A percentile compares a stretch with the other conserved stretches of the same genome.
Conservation (phyloP, 2,797 vertebrate genomes). For the Channallabes apus region DNA sequence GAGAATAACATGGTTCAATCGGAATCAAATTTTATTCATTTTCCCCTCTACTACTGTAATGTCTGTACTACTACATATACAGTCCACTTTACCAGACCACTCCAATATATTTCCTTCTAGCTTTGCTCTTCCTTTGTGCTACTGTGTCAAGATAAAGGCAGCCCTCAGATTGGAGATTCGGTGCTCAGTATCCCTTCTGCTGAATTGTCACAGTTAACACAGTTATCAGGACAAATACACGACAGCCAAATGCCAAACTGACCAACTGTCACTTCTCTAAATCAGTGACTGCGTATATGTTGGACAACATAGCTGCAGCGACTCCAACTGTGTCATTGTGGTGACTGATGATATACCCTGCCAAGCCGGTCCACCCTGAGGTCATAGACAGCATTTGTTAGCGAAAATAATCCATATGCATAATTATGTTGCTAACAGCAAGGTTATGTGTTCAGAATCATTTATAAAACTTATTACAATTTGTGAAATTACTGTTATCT, state of each 20-base stretch:
- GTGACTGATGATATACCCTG: neutral
- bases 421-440: neutral
- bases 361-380: neutral
- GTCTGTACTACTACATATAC: neutral
- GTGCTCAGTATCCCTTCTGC: slow-evolving; percentile 1
- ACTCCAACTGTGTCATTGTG: neutral
- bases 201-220: slow-evolving; percentile 35
- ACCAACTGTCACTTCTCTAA: slow-evolving; percentile 21
- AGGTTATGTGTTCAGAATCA: neutral
- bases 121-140: neutral
- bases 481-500: neutral
- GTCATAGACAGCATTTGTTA: neutral
- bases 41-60: neutral
- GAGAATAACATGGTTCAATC: neutral
- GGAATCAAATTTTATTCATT: slow-evolving; percentile 1
- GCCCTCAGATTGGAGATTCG: slow-evolving; percentile 20
- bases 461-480: neutral
- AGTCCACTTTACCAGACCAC: neutral
- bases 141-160: slow-evolving; percentile 34
- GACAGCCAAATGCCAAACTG: neutral
- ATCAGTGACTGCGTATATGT: neutral
- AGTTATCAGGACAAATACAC: slow-evolving; percentile 40
- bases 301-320: neutral
- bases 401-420: neutral
- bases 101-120: neutral